Evolutionary conservation across 2,113 vertebrate species (phyloP).

Genomic region (Argyrosomus japonicus): DNA sequence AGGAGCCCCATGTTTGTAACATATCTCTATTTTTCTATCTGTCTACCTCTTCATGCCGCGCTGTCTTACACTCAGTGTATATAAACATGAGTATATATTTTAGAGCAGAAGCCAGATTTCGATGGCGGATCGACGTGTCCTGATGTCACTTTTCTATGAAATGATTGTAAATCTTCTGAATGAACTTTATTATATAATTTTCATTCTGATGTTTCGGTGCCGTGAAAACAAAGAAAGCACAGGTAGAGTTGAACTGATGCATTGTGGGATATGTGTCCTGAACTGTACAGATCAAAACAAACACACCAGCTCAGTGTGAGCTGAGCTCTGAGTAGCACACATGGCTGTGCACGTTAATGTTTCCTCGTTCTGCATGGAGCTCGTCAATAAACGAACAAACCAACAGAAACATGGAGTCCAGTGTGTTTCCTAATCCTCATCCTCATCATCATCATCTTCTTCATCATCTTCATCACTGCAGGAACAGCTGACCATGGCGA

Average conservation of each 20-base stretch:
- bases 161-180: constrained; percentile 36
- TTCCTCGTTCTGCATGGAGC: constrained; percentile 65
- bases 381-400: constrained; percentile 66
- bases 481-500: too few species aligned
- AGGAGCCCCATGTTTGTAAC: constrained; percentile 66
- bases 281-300: constrained; percentile 8
- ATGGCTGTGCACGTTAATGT: constrained; percentile 64
- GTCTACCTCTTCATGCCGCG: constrained; percentile 47
- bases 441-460: neutral
- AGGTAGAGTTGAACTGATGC: constrained; percentile 17
- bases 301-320: constrained; percentile 31
- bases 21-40: constrained; percentile 77
- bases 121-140: constrained; percentile 11
- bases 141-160: constrained; percentile 62
- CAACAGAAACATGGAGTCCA: neutral
- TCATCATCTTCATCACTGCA: neutral
- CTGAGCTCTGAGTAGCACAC: constrained; percentile 61
- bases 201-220: constrained; percentile 3
- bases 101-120: constrained; percentile 16
- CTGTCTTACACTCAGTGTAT: constrained; percentile 36
- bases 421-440: constrained; percentile 5
- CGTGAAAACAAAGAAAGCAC: too few species aligned
- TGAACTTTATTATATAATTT: constrained; percentile 20
- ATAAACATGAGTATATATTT: neutral
- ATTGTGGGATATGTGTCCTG: constrained; percentile 48